A percentile compares a stretch with the other conserved stretches of the same genome.
These are phyloP conservation scores for Brienomyrus brachyistius DNA, from an alignment of 2,113 vertebrate genomes.

Conservation along the genomic window DNA sequence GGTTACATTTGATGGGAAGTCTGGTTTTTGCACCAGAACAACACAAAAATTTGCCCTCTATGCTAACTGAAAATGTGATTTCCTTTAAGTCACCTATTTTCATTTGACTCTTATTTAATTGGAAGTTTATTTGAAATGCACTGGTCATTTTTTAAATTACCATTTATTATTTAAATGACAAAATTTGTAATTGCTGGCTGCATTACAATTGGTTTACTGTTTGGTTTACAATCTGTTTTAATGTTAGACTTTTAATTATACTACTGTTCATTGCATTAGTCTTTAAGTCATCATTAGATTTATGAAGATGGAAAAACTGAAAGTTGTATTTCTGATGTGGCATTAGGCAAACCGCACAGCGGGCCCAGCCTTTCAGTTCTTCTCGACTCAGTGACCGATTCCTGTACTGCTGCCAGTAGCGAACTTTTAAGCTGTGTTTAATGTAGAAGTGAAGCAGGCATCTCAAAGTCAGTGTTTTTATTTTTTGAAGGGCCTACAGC, in stretches of 20 bases:
- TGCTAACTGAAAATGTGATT: background rate
- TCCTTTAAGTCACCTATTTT: background rate
- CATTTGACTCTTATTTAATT: background rate
- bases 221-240: background rate
- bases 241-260: background rate
- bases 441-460: background rate
- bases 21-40: background rate
- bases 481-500: background rate
- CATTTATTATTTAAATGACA: background rate
- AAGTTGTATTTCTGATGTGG: background rate
- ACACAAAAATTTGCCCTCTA: background rate
- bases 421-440: background rate
- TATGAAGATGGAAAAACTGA: background rate
- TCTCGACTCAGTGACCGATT: background rate
- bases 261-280: background rate
- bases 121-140: background rate
- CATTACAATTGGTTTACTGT: background rate
- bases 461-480: background rate
- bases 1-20: background rate
- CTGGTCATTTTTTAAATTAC: background rate
- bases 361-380: background rate
- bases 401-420: background rate
- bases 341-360: background rate
- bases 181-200: background rate
- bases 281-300: background rate